Base-by-base conservation (phyloP, 2,797 vertebrate genomes). In the Pseudotriccus pelzelni region DNA sequence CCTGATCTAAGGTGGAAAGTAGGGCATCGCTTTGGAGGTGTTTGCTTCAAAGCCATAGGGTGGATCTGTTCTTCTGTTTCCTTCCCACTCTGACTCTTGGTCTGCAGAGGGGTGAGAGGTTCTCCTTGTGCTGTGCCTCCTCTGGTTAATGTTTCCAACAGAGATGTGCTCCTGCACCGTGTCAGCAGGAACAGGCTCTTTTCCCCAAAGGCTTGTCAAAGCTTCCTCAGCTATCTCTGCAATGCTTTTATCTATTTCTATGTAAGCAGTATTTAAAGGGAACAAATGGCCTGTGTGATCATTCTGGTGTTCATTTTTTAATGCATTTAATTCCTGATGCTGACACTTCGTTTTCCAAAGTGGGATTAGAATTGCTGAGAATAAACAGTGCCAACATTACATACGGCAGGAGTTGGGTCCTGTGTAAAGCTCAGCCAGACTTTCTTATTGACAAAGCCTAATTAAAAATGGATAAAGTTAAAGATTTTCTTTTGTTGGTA, bases 401-500 rank as follows among this genome's bases (percentile, higher is more conserved):
- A 25, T 30, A 52, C 0, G 1, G 53, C 56, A 64, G 8, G 66
- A 36, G 37, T 47, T 47, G 56, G 39, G 75, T 70, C 59, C 80
- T 72, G 60, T 52, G 75, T 43, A 79, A 82, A 84, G 68, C 84
- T 95, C 56, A 85, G 62, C 80, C 56, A 70, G 64, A 50, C 62
- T 52, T 95, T 59, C 63, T 75, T 90, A 73, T 89, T 93, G 95
- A 93, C 72, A 88, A 80, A 90, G 52, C 53, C 85, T 90, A 94
- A 96, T 96, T 96, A 89, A 94, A 96, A 96, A 93, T 94, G 78
- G 79, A 86, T 87, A n/a, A 94, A 87, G 62, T 44, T 94, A 94
- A 94, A 91, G 67, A 80, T 85, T 58, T 76, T 47, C 76, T 92
- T 19, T 58, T 1, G 1, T 46, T 92, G 52, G 73, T 68, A 89